Evolutionary conservation across 2,113 vertebrate species (phyloP), one percentile per base, ranked within the genome.

Genomic region (Chrysemys picta): DNA sequence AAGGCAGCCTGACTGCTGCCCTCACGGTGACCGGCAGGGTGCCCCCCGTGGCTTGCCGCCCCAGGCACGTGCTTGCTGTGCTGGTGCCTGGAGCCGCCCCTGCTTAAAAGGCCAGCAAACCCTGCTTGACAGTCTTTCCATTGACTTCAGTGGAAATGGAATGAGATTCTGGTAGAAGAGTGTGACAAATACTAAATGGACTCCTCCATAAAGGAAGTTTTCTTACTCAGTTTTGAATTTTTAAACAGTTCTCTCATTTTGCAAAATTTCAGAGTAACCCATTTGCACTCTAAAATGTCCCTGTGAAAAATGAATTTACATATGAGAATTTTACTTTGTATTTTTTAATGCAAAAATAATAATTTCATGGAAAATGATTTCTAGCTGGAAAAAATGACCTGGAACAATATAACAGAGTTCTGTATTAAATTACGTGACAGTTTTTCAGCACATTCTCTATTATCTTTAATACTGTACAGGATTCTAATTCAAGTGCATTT

Each of bases 351-450:
- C 0, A 0, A 29, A 14, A 17, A 11, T 6, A 25, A 45, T 75
- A 22, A 75, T 76, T 75, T 75, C 22, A 59, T 65, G 87, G 91
- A 80, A 3, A 29, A 13, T 4, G 16, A 10, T 1, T 72, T 89
- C 80, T 31, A 8, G 38, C 0, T 25, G 88, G 72, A 10, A 50
- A 50, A 78, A 95, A 57, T 29, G 35, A 8, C n/a, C 57, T 31
- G 57, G 56, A 72, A 87, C 59, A 21, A 7, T 0, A 84, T 3
- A 65, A 62, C 56, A 80, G 12, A 1, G 1, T 4, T 42, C 24
- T 57, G 49, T 9, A 2, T 53, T 88, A 56, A 35, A 1, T 10
- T n/a, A 1, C 7, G 6, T 31, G 62, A 35, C 13, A 0, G 0
- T 10, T 42, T 69, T 85, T n/a, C 52, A 52, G 49, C 38, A 75